These are phyloP conservation scores for Hyles vespertilio DNA, from an alignment of 1,140 invertebrate species.

Conservation along the genomic window DNA sequence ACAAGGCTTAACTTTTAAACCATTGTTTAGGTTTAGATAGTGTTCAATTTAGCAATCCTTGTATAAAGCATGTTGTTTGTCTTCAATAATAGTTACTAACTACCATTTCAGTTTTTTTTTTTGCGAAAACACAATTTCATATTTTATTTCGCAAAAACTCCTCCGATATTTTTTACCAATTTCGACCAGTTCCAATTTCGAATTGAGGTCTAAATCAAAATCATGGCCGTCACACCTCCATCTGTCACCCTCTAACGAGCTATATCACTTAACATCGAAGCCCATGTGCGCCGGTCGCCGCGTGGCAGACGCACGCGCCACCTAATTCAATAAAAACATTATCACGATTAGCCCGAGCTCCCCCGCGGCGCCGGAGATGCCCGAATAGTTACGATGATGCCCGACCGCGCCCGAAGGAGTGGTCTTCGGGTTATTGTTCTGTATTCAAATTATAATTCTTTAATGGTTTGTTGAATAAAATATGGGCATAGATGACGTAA, in stretches of 20 bases:
- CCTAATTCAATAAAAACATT: slow-evolving; percentile 75
- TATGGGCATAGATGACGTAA: too few relatives aligned
- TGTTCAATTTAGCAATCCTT: too few relatives aligned
- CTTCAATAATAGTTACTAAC: too few relatives aligned
- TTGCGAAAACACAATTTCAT: too few relatives aligned
- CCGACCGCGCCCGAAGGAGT: slow-evolving; percentile 28
- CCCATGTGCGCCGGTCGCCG: slow-evolving; percentile 14
- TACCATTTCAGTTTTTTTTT: too few relatives aligned
- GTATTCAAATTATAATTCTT: slow-evolving; percentile 15
- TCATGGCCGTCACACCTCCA: slow-evolving; percentile 15
- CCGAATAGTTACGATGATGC: slow-evolving; percentile 20
- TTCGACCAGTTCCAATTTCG: too few relatives aligned
- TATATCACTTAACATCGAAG: slow-evolving; percentile 34
- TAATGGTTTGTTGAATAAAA: not conserved
- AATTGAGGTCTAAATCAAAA: not conserved
- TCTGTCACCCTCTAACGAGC: slow-evolving; percentile 32
- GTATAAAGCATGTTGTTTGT: too few relatives aligned
- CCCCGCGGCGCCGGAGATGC: slow-evolving; percentile 30
- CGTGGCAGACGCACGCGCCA: slow-evolving; percentile 60
- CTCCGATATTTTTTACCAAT: not conserved
- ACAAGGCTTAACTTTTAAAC: too few relatives aligned
- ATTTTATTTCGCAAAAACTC: too few relatives aligned
- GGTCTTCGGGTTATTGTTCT: not conserved
- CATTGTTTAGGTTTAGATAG: too few relatives aligned
- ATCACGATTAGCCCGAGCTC: slow-evolving; percentile 66